These are phyloP conservation scores for Hormiphora californensis DNA, from an alignment of 37 sponge, comb jelly and placozoan genomes.

Conservation along the genomic window DNA sequence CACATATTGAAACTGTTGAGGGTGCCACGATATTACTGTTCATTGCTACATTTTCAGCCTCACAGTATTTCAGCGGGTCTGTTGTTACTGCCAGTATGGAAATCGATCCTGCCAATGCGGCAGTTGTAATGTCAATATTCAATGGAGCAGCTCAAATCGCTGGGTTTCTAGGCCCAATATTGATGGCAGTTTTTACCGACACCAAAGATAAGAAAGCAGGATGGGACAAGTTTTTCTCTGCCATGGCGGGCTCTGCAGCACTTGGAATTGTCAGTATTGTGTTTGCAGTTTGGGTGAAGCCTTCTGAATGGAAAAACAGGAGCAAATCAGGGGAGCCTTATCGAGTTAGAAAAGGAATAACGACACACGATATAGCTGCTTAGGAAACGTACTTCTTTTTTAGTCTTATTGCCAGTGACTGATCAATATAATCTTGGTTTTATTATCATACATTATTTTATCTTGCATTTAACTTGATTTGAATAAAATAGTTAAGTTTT, in stretches of 20 bases:
- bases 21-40: neutral
- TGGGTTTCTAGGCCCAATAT: neutral
- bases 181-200: neutral
- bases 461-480: no score
- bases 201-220: neutral
- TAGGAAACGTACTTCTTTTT: no score
- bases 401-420: no score
- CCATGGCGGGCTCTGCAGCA: neutral
- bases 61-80: neutral
- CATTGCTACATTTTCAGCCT: neutral
- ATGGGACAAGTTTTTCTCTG: neutral
- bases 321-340: no score
- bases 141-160: neutral
- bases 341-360: no score
- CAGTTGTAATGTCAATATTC: neutral
- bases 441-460: no score
- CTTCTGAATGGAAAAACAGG: neutral
- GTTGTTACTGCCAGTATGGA: neutral
- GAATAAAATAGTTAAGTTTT: no score
- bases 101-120: neutral
- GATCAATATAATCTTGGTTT: no score
- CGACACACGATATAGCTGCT: no score
- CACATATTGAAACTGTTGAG: neutral
- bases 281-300: neutral
- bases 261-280: neutral